A percentile compares a stretch with the other conserved stretches of the same genome.
These are phyloP conservation scores for Drosophila pandora DNA, from an alignment of 1,140 invertebrate species.

Conservation along the genomic window DNA sequence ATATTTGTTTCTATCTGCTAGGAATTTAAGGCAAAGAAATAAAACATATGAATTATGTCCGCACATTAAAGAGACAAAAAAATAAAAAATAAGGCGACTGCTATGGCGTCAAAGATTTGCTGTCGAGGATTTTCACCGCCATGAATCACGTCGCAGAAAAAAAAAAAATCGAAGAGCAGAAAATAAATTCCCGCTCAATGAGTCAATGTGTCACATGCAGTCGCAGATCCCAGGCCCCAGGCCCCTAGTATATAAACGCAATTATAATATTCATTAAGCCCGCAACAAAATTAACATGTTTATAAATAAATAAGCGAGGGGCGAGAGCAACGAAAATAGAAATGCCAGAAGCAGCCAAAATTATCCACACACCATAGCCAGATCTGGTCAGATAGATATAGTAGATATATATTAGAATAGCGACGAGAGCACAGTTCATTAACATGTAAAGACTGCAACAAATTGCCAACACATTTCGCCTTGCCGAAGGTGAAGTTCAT, in stretches of 20 bases:
- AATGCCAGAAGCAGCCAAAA: neutral
- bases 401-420: neutral
- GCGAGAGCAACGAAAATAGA: conserved; percentile 29
- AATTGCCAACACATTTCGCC: conserved; percentile 46
- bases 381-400: neutral
- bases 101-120: conserved; percentile 43
- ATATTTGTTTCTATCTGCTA: conserved; percentile 47
- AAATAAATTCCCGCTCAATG: conserved; percentile 54
- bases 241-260: neutral
- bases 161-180: conserved; percentile 4
- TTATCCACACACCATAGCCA: neutral
- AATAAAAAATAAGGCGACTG: conserved; percentile 3
- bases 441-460: conserved; percentile 69
- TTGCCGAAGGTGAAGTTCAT: conserved; percentile 74
- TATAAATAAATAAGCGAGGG: conserved; percentile 53
- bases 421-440: conserved; percentile 55
- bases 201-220: conserved; percentile 73
- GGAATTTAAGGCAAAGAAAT: conserved; percentile 69
- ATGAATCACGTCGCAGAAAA: conserved; percentile 48
- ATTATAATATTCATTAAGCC: conserved; percentile 48
- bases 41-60: conserved; percentile 80
- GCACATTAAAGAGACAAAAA: conserved; percentile 47
- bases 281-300: conserved; percentile 41
- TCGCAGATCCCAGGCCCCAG: neutral
- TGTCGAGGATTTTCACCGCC: conserved; percentile 28